Evolutionary conservation across 2,797 vertebrate genomes (phyloP), one percentile per base, ranked within the genome.

Genomic region (Peromyscus aztecus): DNA sequence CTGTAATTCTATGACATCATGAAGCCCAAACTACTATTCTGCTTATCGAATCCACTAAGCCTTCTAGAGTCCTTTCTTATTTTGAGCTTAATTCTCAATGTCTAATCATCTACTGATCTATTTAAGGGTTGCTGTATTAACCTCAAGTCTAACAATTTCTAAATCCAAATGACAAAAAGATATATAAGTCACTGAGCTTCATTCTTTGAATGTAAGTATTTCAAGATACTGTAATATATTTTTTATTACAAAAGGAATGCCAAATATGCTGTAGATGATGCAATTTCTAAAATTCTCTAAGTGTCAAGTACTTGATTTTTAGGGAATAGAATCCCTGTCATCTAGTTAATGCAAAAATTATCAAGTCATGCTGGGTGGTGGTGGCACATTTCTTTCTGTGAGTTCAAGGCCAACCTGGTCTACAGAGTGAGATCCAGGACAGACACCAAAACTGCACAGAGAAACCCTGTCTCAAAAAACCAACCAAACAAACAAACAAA

Each of bases 91-190:
- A 27, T 12, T 86, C 31, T 91, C 37, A 73, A 49, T 57, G 55
- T 34, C 10, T 10, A 40, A 1, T 49, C 9, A 55, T 67, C 0
- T 34, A 13, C 10, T 13, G 3, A 55, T 0, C 0, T 16, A 76
- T 49, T 93, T 80, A 61, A 34, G 11, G 13, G 3, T 91, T 57
- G 9, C 17, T 49, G 0, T 4, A 87, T 12, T 67, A 80, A 65
- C 31, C 29, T 76, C 31, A 61, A 61, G 67, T 91, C 21, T 40
- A 77, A 10, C 27, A 91, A 52, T 61, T 77, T 52, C 9, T n/a
- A 77, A 88, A 61, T n/a, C 0, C 27, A 61, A 76, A 65, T 49
- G 69, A 0, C 27, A 57, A 77, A 6, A 80, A 63, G 59, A 40
- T 0, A 2, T 59, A 21, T 7, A 23, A 59, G 69, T 31, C 3